Conservation (phyloP, 1,140 invertebrate genomes). For the Camponotus vicinus region DNA sequence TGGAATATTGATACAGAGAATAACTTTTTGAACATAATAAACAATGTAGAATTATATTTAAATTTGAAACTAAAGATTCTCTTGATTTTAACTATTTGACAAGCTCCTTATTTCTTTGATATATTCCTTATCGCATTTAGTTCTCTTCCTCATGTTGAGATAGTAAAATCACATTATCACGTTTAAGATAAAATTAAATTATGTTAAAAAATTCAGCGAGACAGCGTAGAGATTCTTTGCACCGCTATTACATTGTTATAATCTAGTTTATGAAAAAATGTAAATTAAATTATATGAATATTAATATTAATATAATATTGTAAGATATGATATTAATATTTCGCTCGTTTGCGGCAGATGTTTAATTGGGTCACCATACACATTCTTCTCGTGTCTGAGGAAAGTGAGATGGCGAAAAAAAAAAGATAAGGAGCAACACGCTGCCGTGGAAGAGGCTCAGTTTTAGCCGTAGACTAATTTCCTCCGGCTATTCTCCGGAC, state of each 20-base stretch:
- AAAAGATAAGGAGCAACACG: conserved; percentile 33
- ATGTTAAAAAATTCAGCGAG: background rate
- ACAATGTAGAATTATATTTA: background rate
- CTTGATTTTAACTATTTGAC: background rate
- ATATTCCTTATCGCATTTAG: background rate
- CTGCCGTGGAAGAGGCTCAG: conserved; percentile 64
- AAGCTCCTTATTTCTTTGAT: background rate
- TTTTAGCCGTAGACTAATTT: conserved; percentile 81
- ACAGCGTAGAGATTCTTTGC: background rate
- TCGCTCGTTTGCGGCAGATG: background rate
- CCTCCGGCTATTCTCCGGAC: conserved; percentile 60
- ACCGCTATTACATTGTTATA: background rate
- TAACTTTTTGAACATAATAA: too few species aligned
- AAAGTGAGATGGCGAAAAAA: conserved; percentile 18
- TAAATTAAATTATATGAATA: too few species aligned
- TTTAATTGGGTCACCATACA: conserved; percentile 25
- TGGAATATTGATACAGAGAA: background rate
- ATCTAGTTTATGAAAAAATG: too few species aligned
- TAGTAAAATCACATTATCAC: background rate
- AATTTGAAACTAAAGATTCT: background rate
- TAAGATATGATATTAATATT: conserved; percentile 16
- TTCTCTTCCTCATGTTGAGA: background rate
- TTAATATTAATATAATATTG: too few species aligned
- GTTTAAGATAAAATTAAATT: background rate
- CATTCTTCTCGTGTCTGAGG: background rate